Base-by-base conservation (phyloP, 2,113 vertebrate genomes). In the Festucalex cinctus region DNA sequence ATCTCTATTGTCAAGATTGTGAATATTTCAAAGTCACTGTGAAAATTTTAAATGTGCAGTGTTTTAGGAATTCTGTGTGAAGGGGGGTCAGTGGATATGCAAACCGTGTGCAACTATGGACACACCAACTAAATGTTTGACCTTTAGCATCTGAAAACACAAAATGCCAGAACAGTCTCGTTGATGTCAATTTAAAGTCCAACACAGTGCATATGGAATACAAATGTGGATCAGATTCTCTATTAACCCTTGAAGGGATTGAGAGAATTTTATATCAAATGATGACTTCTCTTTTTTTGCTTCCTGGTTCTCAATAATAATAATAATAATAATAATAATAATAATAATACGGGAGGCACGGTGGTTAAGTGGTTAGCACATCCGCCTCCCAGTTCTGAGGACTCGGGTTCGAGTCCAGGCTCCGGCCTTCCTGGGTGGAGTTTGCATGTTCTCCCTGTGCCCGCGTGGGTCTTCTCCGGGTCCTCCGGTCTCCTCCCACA, bases 1-100 rank as follows among this genome's bases (percentile, higher is more conserved):
- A 48, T 16, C 36, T 56, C 28, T 36, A 54, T 68, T 61, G 56
- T 41, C 13, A 46, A 36, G 63, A 69, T 49, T 73, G 26, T 19
- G 65, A 61, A 32, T 54, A 59, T 35, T 48, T 46, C 36, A 62
- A 66, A 68, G 54, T 20, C 22, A 19, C 69, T 51, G 13, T 12
- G 35, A 17, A 44, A 62, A 71, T 69, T 3, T 39, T 19, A 28
- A 54, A 53, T 39, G 28, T 9, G 22, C 3, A 19, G 22, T 26
- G n/a, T 62, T 62, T 43, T 41, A 14, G 39, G 10, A 41, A 22
- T 5, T 58, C 20, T n/a, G 6, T 39, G 28, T 44, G 9, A 6
- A n/a, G 59, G 60, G 9, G 10, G 1, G 37, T 63, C 37, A 44
- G 7, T 39, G 3, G 20, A 12, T n/a, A 35, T 64, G 8, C 28